Percentiles rank a stretch among this genome's conserved stretches.
Evolutionary conservation across 2,113 vertebrate species (phyloP).

Genomic region (Hippopotamus amphibius): DNA sequence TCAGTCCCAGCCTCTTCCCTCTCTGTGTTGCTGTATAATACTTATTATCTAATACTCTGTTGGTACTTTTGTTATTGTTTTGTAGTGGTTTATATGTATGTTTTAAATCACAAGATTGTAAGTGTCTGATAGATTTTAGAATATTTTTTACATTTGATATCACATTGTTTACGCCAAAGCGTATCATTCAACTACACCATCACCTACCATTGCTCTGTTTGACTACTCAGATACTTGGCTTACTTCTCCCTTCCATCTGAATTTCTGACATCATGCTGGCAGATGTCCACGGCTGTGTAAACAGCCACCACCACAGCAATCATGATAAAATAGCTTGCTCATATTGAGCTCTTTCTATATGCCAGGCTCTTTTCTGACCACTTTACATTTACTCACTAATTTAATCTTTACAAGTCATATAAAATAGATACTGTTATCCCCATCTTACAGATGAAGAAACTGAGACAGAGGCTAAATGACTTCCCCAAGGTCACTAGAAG

Average conservation of each 20-base stretch:
- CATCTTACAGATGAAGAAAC: constrained; percentile 34
- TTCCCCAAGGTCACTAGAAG: neutral
- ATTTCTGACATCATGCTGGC: constrained; percentile 4
- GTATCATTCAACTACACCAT: neutral
- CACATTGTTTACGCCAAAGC: neutral
- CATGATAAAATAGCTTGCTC: neutral
- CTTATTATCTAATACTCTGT: neutral
- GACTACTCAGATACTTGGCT: neutral
- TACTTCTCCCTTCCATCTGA: neutral
- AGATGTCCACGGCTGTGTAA: neutral
- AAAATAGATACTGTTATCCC: neutral
- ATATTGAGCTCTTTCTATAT: neutral
- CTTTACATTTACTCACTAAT: neutral
- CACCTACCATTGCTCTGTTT: neutral
- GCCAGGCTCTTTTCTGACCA: neutral
- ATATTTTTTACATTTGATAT: neutral
- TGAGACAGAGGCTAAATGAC: neutral
- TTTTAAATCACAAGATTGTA: neutral
- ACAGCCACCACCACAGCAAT: neutral
- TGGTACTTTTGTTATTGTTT: neutral
- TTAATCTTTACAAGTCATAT: neutral
- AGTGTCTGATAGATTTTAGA: neutral
- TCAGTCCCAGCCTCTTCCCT: neutral
- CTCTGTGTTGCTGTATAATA: neutral
- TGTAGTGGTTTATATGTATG: neutral